Base-by-base conservation (phyloP, 1,140 invertebrate genomes). In the Nautilus pompilius region DNA sequence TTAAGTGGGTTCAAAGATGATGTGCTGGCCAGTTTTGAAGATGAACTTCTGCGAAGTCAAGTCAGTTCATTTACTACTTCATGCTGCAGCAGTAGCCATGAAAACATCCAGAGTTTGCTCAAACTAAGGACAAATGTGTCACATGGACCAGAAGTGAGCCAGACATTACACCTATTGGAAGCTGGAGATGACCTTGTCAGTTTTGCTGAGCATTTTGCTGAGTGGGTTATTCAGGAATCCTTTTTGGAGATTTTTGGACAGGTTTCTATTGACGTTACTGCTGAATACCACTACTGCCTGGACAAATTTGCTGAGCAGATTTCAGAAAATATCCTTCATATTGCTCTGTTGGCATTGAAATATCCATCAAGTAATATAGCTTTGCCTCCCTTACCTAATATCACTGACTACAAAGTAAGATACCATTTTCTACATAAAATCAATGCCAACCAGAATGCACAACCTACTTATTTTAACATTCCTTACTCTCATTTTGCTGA, bases 1-100 rank as follows among this genome's bases (percentile, higher is more conserved):
- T 22, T 71, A 13, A 74, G 73, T 66, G 74, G 69, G 5, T 76
- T 74, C 45, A 65, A 69, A 30, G 71, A 76, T 46, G 34, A 46
- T 8, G 63, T 67, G 26, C 49, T 73, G 45, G 73, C 74, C n/a
- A 70, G 59, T 45, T 71, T 76, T 57, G 74, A 76, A 34, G 71
- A 66, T 55, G 71, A 76, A 57, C 53, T 76, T n/a, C 56, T 76
- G 5, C 64, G 61, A 17, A 70, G 68, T 15, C 64, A 63, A 41
- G 67, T 68, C 53, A 59, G 32, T n/a, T 60, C 56, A 49, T 60
- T 29, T 8, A 30, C 20, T 46, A 29, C 24, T 20, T 30, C 41
- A 46, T 15, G 20, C 30, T 46, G 22, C 34, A 63, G 34, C 28
- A 33, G 36, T 17, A 67, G 58, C 24, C 20, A 63, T n/a, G 63